Evolutionary conservation across 2,888 invertebrate species (phyloP), one percentile per base, ranked within the genome.

Genomic region (Diaphora mendica): DNA sequence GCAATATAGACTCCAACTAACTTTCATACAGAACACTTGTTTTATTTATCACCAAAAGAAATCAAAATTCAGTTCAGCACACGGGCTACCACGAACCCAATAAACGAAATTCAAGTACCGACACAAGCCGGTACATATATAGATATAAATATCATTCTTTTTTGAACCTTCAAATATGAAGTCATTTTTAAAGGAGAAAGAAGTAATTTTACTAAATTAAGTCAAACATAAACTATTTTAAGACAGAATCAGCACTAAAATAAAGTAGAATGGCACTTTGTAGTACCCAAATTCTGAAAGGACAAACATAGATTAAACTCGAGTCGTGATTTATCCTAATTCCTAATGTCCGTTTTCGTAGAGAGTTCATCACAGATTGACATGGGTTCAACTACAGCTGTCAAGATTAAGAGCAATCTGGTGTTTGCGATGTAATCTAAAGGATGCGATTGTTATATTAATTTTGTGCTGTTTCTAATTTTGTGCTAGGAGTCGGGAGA

Each of bases 341-440:
- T 35, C 75, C 68, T 73, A 74, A 76, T 71, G 76, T 68, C 55
- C 39, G 42, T 66, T 51, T 73, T 82, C 76, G 76, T 17, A n/a
- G 80, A 72, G 79, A 69, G 59, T 17, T 73, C 72, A 51, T 75
- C 75, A 70, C 67, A 64, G 68, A 73, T 77, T 80, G 81, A 82
- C 80, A 77, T 51, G 82, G 82, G 82, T 82, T 44, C 51, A 59
- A 77, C 75, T 80, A 76, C 70, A 80, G 64, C 74, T 79, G 82
- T 79, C 75, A 51, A 75, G 82, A 82, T 78, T 71, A 76, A 62
- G 33, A 51, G 33, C 66, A 68, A 78, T 73, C 35, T 48, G 44
- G 55, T 64, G 39, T 55, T 73, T 67, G 71, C 20, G 70, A 79
- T 80, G 79, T 65, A 48, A 68, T 76, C 76, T 75, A 35, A 48